Evolutionary conservation across 2,888 invertebrate genomes (phyloP), one percentile per base, ranked within the genome.

Genomic region (Macrosiphum euphorbiae): DNA sequence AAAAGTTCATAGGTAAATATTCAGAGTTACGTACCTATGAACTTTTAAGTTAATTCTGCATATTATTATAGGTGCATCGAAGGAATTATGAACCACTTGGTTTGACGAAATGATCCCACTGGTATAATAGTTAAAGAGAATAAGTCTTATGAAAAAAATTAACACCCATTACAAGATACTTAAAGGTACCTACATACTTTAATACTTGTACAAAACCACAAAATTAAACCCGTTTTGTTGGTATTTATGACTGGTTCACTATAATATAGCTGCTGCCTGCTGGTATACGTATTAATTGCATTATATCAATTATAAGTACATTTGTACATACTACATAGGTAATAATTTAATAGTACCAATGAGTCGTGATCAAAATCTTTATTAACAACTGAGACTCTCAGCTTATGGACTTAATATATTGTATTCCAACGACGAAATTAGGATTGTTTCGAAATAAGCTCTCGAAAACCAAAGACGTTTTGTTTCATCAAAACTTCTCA

Each of bases 391-490:
- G 47, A 47, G 11, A 11, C 47, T 11, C 11, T 47, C 4, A 35
- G 7, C 78, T 8, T 4, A 78, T 35, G 35, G 35, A 78, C 16
- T 16, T n/a, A 52, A 47, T 47, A 52, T 24, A 87, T 87, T 52
- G 50, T 87, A 35, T 85, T 85, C 44, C 13, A 41, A 41, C 26
- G 13, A 11, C 13, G 26, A 88, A 52, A 50, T 52, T 52, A 88
- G 50, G 20, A 35, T 50, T 52, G 16, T 88, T 88, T 88, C 88
- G 88, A 88, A 88, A 88, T 55, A 20, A 55, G 41, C 26, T 88
- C 52, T 26, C 41, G 55, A 88, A 52, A 35, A 88, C 26, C 26
- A 10, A 88, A 88, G 7, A 35, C 35, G 20, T 35, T 78, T 78
- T 35, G 78, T 78, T 78, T 35, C 35, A 78, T 78, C 16, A 78